phyloP scores from a whole-genome alignment of 2,797 vertebrate species.

The Tokudaia tokunoshimensis region DNA sequence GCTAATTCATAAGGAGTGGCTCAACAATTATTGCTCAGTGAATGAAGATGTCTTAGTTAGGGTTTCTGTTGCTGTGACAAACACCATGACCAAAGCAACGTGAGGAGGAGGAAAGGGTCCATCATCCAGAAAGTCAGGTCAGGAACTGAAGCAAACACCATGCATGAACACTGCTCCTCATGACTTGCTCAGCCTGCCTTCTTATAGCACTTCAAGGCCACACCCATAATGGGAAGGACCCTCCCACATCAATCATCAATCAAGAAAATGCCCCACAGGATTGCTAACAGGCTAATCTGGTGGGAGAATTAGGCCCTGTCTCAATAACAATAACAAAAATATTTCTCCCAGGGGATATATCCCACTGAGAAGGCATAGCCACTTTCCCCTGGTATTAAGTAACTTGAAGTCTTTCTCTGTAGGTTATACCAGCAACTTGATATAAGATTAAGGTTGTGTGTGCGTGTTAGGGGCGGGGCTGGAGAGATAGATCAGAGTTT shows the following conservation, averaged over 20 bases:
- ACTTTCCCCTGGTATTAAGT: conserved; percentile 1
- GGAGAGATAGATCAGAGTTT: neutral
- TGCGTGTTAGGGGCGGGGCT: neutral
- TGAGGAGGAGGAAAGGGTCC: neutral
- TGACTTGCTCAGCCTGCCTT: neutral
- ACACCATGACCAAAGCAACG: neutral
- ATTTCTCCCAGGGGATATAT: neutral
- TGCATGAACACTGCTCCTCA: neutral
- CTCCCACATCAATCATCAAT: neutral
- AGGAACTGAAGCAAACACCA: neutral
- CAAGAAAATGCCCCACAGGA: neutral
- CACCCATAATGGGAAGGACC: neutral
- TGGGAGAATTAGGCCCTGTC: neutral
- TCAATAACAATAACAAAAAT: neutral
- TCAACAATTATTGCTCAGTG: neutral
- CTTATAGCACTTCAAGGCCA: neutral
- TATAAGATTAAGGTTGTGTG: neutral
- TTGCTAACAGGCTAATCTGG: neutral
- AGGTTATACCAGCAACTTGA: neutral
- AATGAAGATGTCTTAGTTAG: neutral
- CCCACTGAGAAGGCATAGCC: neutral
- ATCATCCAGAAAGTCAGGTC: neutral
- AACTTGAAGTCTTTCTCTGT: neutral
- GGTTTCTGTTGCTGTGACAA: neutral
- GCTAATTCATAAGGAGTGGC: neutral